These are phyloP conservation scores for Lasioglossum leucozonium DNA, from an alignment of 2,888 invertebrate genomes.

Conservation along the genomic window DNA sequence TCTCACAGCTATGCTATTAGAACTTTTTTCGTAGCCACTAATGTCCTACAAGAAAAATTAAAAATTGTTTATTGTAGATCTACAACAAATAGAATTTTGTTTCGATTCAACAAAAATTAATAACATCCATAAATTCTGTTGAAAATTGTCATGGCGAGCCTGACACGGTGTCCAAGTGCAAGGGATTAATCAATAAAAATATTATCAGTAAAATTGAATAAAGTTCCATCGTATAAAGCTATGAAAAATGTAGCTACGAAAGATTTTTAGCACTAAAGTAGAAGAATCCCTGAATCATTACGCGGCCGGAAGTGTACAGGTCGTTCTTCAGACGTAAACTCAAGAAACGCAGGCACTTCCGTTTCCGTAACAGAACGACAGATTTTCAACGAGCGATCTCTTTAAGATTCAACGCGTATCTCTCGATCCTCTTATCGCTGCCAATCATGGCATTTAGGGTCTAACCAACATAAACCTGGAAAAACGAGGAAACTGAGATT, in stretches of 20 bases:
- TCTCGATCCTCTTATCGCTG: constrained; percentile 46
- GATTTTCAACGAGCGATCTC: constrained; percentile 55
- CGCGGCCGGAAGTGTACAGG: constrained; percentile 32
- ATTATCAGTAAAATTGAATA: not conserved
- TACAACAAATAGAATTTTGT: too few relatives aligned
- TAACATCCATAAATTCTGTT: not conserved
- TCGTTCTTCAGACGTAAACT: constrained; percentile 31
- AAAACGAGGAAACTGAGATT: constrained; percentile 56
- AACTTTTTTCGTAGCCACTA: not conserved
- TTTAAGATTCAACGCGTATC: constrained; percentile 31
- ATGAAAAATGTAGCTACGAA: not conserved
- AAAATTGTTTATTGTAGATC: not conserved
- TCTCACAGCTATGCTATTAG: too few relatives aligned
- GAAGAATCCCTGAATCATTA: constrained; percentile 27
- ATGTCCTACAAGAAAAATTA: not conserved
- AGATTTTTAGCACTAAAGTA: not conserved
- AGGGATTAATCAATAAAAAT: not conserved
- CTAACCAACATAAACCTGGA: constrained; percentile 51
- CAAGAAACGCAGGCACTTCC: constrained; percentile 22
- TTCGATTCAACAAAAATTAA: too few relatives aligned
- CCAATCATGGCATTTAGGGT: constrained; percentile 31
- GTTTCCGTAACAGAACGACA: constrained; percentile 44
- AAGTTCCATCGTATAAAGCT: not conserved
- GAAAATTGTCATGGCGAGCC: not conserved
- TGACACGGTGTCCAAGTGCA: not conserved